Conservation (phyloP, 2,113 vertebrate species). For the Eira barbara region DNA sequence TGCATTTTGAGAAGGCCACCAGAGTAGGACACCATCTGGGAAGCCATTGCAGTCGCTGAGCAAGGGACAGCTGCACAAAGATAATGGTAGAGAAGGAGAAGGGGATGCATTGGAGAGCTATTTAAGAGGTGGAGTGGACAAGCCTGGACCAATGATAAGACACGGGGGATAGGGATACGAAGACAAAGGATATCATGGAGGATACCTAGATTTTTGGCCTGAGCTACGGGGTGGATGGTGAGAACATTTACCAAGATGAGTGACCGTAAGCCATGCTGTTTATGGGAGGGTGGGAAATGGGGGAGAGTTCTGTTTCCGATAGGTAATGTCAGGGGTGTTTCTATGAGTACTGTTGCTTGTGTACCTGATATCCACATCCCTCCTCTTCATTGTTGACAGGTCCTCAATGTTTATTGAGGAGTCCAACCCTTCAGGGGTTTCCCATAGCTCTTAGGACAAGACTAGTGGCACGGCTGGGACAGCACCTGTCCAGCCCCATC, state of each 20-base stretch:
- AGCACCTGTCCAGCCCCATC: background rate
- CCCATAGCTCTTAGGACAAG: background rate
- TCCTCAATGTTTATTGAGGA: background rate
- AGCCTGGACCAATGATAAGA: background rate
- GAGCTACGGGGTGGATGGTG: background rate
- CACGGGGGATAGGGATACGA: accelerated
- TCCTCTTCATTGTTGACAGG: background rate
- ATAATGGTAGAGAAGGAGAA: background rate
- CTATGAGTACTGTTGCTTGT: background rate
- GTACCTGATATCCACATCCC: background rate
- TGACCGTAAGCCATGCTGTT: background rate
- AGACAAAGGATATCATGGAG: background rate
- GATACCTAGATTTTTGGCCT: background rate
- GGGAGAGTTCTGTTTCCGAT: background rate
- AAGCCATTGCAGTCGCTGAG: background rate
- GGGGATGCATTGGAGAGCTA: background rate
- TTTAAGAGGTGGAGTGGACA: background rate
- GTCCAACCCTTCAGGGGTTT: background rate
- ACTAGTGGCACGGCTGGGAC: background rate
- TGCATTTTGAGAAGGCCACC: background rate
- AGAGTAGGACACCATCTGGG: no score
- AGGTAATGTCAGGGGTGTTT: background rate
- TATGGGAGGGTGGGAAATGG: background rate
- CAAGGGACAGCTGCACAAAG: accelerated
- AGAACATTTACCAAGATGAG: background rate